Percentiles rank a stretch among this genome's conserved stretches.
Conservation (phyloP, 2,797 vertebrate species). For the Enteromius unitaeniatus region DNA sequence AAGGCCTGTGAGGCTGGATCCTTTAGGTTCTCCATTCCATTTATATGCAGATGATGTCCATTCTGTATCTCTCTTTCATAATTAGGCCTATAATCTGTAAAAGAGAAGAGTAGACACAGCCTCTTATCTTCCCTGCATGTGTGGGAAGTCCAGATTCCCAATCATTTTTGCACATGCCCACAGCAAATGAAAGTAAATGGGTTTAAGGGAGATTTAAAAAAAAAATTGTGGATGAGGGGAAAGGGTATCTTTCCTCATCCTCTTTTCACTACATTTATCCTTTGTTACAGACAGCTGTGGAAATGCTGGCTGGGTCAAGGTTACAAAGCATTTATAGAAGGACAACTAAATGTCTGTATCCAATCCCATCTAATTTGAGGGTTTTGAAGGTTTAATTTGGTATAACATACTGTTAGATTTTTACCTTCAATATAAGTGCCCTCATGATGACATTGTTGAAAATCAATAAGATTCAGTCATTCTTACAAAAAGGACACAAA, state of each 20-base stretch:
- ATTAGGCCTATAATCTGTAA: constrained; percentile 79
- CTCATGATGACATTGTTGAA: constrained; percentile 60
- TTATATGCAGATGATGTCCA: constrained; percentile 86
- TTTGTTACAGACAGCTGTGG: constrained; percentile 1
- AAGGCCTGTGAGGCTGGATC: constrained; percentile 70
- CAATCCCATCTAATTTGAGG: constrained; percentile 38
- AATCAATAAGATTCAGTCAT: constrained; percentile 59
- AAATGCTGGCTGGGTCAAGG: constrained; percentile 9
- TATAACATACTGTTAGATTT: constrained; percentile 70
- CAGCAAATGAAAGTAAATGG: constrained; percentile 31
- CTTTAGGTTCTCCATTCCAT: constrained; percentile 79
- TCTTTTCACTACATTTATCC: constrained; percentile 23
- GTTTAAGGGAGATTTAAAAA: background rate
- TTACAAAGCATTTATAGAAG: constrained; percentile 45
- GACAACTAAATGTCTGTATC: constrained; percentile 41
- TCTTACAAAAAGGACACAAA: constrained; percentile 49
- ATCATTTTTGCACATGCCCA: constrained; percentile 35
- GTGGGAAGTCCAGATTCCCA: constrained; percentile 42
- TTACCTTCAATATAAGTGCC: constrained; percentile 66
- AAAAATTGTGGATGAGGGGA: background rate
- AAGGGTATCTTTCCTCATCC: constrained; percentile 4
- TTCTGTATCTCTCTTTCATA: constrained; percentile 77
- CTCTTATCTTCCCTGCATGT: constrained; percentile 62
- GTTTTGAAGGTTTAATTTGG: constrained; percentile 58
- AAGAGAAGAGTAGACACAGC: constrained; percentile 70